phyloP scores from a whole-genome alignment of 1,140 invertebrate species.

The Pachypsylla venusta region DNA sequence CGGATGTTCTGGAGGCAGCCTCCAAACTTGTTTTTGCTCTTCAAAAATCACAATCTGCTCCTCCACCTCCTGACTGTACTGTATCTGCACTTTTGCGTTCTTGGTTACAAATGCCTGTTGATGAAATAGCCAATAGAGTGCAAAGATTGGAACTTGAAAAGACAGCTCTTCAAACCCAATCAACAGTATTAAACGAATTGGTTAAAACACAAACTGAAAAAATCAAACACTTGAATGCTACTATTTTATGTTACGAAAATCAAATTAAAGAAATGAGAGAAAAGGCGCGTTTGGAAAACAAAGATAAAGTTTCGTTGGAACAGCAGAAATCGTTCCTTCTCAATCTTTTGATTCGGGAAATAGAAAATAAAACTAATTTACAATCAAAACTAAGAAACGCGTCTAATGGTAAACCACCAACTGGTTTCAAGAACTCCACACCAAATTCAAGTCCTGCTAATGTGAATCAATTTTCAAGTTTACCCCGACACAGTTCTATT shows the following conservation, averaged over 20 bases:
- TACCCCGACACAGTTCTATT: not conserved
- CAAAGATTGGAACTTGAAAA: constrained; percentile 8
- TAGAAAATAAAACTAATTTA: constrained; percentile 2
- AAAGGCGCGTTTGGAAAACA: not conserved
- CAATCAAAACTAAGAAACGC: not conserved
- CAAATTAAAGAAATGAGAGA: not conserved
- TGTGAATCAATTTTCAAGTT: not conserved
- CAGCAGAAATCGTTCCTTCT: constrained; percentile 2
- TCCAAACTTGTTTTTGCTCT: not conserved
- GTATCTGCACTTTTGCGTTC: not conserved
- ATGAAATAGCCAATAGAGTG: not conserved
- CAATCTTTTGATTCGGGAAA: not conserved
- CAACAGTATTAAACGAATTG: not conserved
- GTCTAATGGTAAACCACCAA: not conserved
- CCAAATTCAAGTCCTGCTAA: not conserved
- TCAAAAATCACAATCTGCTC: not conserved
- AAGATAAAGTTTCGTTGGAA: not conserved
- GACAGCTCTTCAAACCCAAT: not conserved
- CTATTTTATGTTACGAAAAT: not conserved
- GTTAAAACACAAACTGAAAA: not conserved
- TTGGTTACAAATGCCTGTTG: constrained; percentile 5
- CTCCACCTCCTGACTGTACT: not conserved
- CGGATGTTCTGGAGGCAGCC: not conserved
- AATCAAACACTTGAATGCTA: constrained; percentile 6
- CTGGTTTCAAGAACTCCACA: not conserved